phyloP scores from a whole-genome alignment of 2,797 vertebrate genomes.

The Salarias fasciatus region DNA sequence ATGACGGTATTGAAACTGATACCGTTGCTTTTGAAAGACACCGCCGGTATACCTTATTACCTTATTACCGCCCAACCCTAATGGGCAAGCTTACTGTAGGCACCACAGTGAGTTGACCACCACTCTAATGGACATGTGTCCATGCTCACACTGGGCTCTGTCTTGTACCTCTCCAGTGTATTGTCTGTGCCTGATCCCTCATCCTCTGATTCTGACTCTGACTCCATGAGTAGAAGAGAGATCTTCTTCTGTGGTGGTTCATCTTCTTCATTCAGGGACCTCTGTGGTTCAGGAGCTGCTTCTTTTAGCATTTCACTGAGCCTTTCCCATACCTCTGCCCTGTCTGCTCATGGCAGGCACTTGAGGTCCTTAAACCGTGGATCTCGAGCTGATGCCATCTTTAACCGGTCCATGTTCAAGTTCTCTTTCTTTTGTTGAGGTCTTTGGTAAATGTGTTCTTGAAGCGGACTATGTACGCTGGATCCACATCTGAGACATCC shows the following conservation, averaged over 20 bases:
- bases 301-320: conserved; percentile 18
- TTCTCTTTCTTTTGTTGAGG: conserved; percentile 8
- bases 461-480: not conserved
- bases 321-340: conserved; percentile 23
- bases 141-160: not conserved
- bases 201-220: conserved; percentile 34
- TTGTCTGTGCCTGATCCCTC: conserved; percentile 21
- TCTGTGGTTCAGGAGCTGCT: conserved; percentile 22
- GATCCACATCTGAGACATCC: too few species aligned
- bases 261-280: conserved; percentile 12
- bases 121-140: too few species aligned
- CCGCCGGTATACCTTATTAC: too few species aligned
- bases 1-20: too few species aligned
- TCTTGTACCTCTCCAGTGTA: not conserved
- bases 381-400: conserved; percentile 27
- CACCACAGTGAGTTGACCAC: too few species aligned
- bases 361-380: conserved; percentile 26
- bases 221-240: conserved; percentile 13
- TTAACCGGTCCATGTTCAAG: conserved; percentile 31
- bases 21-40: too few species aligned
- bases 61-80: too few species aligned
- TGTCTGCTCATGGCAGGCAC: conserved; percentile 24
- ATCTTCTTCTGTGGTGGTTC: conserved; percentile 34
- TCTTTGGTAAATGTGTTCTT: not conserved
- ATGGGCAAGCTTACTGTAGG: too few species aligned